Evolutionary conservation across 2,888 invertebrate species (phyloP).

Genomic region (Alloplasta piceator): DNA sequence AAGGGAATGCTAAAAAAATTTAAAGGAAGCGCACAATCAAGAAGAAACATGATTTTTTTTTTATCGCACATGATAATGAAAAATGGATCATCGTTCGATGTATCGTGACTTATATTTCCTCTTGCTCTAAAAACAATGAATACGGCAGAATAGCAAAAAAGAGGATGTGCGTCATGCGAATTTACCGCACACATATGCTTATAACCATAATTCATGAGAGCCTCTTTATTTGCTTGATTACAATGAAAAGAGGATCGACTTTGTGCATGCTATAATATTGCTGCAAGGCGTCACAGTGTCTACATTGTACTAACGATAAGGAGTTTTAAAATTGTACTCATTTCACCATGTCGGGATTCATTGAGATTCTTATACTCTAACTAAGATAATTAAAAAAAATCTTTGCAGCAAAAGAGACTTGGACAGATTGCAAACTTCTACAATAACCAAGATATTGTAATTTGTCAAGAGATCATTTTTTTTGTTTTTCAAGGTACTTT

Average conservation of each 20-base stretch:
- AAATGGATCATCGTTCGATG: constrained; percentile 38
- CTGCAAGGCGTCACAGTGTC: constrained; percentile 7
- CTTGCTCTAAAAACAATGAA: constrained; percentile 17
- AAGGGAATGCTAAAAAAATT: too few species aligned
- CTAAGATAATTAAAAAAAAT: too few species aligned
- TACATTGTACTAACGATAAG: background rate
- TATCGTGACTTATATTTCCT: constrained; percentile 10
- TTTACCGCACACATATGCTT: background rate
- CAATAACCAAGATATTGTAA: too few species aligned
- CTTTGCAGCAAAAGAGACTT: too few species aligned
- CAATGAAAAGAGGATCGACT: constrained; percentile 2
- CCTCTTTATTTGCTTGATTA: constrained; percentile 4
- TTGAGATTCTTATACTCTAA: too few species aligned
- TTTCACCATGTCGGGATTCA: too few species aligned
- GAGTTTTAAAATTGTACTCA: background rate
- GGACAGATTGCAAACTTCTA: too few species aligned
- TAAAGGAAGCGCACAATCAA: too few species aligned
- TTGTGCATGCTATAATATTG: constrained; percentile 17
- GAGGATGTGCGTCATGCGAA: constrained; percentile 40
- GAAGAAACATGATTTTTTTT: too few species aligned
- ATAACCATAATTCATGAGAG: background rate
- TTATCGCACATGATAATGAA: too few species aligned
- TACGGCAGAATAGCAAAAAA: constrained; percentile 6
- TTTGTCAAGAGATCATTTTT: too few species aligned
- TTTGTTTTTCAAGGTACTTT: too few species aligned